Percentiles rank a stretch among this genome's conserved stretches.
These are phyloP conservation scores for Agelas oroides DNA, from an alignment of 37 sponge, comb jelly and placozoan species.

Conservation along the genomic window DNA sequence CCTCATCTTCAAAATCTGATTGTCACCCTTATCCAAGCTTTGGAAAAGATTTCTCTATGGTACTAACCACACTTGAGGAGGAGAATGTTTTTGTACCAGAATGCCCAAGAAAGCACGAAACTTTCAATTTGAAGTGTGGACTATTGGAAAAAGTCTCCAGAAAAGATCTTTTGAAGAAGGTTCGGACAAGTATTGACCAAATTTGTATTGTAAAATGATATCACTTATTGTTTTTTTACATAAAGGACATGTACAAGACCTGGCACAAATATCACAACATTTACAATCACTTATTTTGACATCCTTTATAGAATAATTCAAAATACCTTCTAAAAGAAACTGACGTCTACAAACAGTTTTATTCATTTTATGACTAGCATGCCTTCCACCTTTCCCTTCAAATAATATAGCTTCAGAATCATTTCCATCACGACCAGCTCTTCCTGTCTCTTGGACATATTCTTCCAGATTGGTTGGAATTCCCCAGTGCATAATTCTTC, in stretches of 20 bases:
- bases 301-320: background rate
- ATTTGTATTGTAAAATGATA: background rate
- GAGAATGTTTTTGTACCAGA: constrained; percentile 10
- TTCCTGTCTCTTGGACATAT: constrained; percentile 64
- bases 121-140: constrained; percentile 15
- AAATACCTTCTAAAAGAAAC: too few relatives aligned
- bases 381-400: background rate
- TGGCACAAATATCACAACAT: constrained; percentile 18
- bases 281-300: background rate
- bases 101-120: background rate
- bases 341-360: background rate
- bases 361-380: constrained; percentile 1
- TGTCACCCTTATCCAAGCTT: constrained; percentile 5
- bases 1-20: background rate
- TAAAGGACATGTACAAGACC: background rate
- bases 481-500: constrained; percentile 50
- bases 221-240: background rate
- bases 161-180: constrained; percentile 1
- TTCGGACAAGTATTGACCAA: constrained; percentile 20
- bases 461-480: constrained; percentile 18
- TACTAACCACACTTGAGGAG: background rate
- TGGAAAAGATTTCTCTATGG: constrained; percentile 5
- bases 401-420: constrained; percentile 24
- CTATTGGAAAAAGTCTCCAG: constrained; percentile 1
- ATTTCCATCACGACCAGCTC: constrained; percentile 57